Conservation (phyloP, 2,113 vertebrate genomes). For the Eurystomus gularis region DNA sequence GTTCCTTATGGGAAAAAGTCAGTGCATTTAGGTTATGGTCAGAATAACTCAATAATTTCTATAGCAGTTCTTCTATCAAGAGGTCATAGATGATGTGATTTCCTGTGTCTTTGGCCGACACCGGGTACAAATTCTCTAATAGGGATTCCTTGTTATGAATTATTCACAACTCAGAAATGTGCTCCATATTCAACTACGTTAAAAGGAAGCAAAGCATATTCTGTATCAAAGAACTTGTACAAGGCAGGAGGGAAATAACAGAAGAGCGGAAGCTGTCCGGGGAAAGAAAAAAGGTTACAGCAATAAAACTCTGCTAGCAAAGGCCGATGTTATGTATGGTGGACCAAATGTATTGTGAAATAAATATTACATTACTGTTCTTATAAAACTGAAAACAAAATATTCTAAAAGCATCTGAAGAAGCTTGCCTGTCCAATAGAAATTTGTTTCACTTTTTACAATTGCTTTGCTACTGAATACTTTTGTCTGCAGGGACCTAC, state of each 20-base stretch:
- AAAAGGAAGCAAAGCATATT: neutral
- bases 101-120: neutral
- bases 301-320: neutral
- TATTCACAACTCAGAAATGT: neutral
- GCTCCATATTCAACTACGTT: neutral
- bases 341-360: conserved; percentile 9
- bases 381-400: neutral
- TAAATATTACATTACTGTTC: neutral
- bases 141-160: conserved; percentile 4
- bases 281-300: conserved; percentile 8
- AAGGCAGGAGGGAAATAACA: neutral
- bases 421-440: neutral
- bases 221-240: neutral
- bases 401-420: neutral
- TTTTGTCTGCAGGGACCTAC: neutral
- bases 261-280: neutral
- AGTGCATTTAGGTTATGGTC: conserved; percentile 9
- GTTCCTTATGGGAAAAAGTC: conserved; percentile 24
- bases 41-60: conserved; percentile 41
- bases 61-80: conserved; percentile 5
- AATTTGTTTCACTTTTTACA: neutral
- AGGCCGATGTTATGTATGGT: neutral
- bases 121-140: neutral
- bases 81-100: neutral
- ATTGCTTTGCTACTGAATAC: neutral